Percentiles rank a stretch among this genome's conserved stretches.
phyloP scores from a whole-genome alignment of 2,113 vertebrate species.

The Excalfactoria chinensis region DNA sequence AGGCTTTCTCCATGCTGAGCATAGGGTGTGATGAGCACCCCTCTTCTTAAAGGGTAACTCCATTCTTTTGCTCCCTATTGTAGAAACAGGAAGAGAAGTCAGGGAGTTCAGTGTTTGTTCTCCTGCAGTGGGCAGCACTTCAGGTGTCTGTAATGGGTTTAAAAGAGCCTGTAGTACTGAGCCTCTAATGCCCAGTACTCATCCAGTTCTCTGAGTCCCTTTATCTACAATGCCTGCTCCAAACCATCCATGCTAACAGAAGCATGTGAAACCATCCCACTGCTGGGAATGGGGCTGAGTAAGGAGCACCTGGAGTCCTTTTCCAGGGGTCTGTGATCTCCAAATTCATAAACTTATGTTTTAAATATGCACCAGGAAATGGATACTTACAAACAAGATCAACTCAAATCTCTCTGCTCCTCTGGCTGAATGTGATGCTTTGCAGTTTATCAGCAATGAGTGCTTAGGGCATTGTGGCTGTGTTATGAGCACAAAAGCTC shows the following conservation, averaged over 20 bases:
- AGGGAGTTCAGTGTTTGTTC: background rate
- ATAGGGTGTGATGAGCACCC: background rate
- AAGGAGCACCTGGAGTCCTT: background rate
- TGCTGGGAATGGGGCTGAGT: slow-evolving; percentile 54
- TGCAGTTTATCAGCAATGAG: background rate
- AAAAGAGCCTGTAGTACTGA: background rate
- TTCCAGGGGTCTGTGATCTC: background rate
- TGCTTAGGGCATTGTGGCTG: background rate
- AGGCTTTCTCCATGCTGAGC: background rate
- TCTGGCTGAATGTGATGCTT: background rate
- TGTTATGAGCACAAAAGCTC: background rate
- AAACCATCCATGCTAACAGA: slow-evolving; percentile 32
- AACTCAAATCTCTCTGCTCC: background rate
- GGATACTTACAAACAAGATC: background rate
- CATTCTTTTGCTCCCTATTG: background rate
- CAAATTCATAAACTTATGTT: background rate
- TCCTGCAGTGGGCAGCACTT: background rate
- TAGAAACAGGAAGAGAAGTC: background rate
- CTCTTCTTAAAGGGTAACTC: background rate
- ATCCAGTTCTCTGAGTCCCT: slow-evolving; percentile 43
- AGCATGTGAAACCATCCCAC: slow-evolving; percentile 20
- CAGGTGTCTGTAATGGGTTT: background rate
- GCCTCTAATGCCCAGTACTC: slow-evolving; percentile 10
- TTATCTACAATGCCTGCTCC: slow-evolving; percentile 46
- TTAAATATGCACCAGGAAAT: background rate